Evolutionary conservation across 2,888 invertebrate species (phyloP).

Genomic region (Tetropium fuscum): DNA sequence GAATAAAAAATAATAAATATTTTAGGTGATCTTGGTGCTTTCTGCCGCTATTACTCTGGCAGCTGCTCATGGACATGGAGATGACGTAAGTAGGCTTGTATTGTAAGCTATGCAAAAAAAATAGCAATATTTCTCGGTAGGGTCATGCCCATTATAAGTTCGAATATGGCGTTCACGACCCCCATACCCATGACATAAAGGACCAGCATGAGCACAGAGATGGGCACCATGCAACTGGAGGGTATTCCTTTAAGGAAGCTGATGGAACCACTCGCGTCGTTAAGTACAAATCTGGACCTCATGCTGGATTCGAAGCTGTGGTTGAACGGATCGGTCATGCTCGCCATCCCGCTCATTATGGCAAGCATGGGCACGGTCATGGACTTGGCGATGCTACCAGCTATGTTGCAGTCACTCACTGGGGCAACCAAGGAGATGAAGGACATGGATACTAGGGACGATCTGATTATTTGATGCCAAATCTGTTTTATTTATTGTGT

Average conservation of each 20-base stretch:
- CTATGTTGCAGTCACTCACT: constrained; percentile 20
- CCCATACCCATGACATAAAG: constrained; percentile 62
- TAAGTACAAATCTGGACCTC: constrained; percentile 53
- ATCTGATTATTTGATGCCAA: neutral
- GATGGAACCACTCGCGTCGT: constrained; percentile 63
- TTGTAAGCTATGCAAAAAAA: neutral
- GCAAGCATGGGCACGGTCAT: constrained; percentile 1
- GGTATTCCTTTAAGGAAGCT: constrained; percentile 60
- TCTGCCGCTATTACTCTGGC: neutral
- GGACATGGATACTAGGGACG: constrained; percentile 8
- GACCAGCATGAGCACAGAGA: constrained; percentile 61
- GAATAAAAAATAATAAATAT: neutral
- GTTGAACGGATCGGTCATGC: constrained; percentile 28
- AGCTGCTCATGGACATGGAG: neutral
- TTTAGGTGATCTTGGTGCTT: neutral
- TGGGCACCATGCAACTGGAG: constrained; percentile 60
- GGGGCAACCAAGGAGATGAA: constrained; percentile 18
- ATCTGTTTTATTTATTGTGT: no score
- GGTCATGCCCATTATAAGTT: constrained; percentile 56
- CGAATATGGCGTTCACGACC: constrained; percentile 62
- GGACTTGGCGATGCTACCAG: constrained; percentile 22
- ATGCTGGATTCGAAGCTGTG: constrained; percentile 50
- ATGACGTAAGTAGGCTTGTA: neutral
- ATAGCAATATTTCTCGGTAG: constrained; percentile 1
- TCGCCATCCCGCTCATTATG: constrained; percentile 16